Percentiles rank a stretch among this genome's conserved stretches.
These are phyloP conservation scores for Hylaeus volcanicus DNA, from an alignment of 1,140 invertebrate genomes.

Conservation along the genomic window DNA sequence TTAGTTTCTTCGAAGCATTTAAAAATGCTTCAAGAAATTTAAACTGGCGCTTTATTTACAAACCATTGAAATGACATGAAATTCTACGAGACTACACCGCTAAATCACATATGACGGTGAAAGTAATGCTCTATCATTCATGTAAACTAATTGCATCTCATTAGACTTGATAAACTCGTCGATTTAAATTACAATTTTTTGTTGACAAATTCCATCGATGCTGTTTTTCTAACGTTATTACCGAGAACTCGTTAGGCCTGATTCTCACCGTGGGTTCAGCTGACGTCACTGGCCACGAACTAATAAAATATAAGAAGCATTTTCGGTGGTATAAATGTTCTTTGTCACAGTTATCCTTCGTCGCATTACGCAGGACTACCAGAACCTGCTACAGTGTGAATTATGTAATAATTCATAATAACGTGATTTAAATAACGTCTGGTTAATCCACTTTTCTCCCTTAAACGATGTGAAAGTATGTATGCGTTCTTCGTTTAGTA, in stretches of 20 bases:
- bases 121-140: no score
- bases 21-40: no score
- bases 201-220: neutral
- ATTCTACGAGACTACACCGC: no score
- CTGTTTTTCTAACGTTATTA: neutral
- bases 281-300: neutral
- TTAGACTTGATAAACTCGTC: neutral
- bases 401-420: neutral
- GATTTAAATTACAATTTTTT: neutral
- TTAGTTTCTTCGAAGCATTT: no score
- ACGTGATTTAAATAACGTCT: neutral
- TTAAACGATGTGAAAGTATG: neutral
- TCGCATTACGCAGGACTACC: no score
- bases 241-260: neutral
- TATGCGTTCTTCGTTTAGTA: constrained; percentile 21
- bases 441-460: neutral
- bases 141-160: no score
- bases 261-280: neutral
- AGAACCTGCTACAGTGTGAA: neutral
- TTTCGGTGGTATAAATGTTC: neutral
- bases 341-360: neutral
- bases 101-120: no score
- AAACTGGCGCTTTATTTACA: no score
- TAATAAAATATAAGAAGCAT: neutral
- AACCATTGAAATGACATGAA: no score